These are phyloP conservation scores for Pteromalus puparum DNA, from an alignment of 1,140 invertebrate species.

Conservation along the genomic window DNA sequence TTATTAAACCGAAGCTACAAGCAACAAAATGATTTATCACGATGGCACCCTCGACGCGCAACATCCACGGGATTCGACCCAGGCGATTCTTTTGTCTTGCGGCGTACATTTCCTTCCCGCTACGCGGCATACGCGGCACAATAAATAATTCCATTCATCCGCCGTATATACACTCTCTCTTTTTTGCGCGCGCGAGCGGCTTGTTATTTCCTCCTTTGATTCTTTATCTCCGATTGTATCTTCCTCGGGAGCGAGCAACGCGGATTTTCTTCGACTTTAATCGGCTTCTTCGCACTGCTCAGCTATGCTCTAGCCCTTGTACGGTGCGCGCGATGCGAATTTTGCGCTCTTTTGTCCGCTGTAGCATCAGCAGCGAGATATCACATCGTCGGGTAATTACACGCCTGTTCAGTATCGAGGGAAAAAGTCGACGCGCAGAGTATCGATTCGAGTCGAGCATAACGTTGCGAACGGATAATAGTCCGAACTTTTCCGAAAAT, in stretches of 20 bases:
- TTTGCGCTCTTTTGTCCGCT: too few relatives aligned
- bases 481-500: neutral
- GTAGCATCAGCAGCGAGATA: too few relatives aligned
- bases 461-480: too few relatives aligned
- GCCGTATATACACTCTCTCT: too few relatives aligned
- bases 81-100: neutral
- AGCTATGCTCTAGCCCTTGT: neutral
- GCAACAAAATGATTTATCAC: neutral
- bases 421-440: too few relatives aligned
- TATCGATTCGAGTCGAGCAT: too few relatives aligned
- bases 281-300: neutral
- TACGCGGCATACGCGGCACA: neutral
- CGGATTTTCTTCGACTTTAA: constrained; percentile 26
- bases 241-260: neutral
- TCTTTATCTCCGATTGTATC: constrained; percentile 6
- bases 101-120: neutral
- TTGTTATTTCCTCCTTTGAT: constrained; percentile 27
- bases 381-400: too few relatives aligned
- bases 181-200: too few relatives aligned
- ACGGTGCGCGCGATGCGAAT: too few relatives aligned
- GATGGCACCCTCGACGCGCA: neutral
- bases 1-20: too few relatives aligned
- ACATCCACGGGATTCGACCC: neutral
- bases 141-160: constrained; percentile 37
- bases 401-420: too few relatives aligned